These are phyloP conservation scores for Chelonus formosanus DNA, from an alignment of 2,888 invertebrate genomes.

Conservation along the genomic window DNA sequence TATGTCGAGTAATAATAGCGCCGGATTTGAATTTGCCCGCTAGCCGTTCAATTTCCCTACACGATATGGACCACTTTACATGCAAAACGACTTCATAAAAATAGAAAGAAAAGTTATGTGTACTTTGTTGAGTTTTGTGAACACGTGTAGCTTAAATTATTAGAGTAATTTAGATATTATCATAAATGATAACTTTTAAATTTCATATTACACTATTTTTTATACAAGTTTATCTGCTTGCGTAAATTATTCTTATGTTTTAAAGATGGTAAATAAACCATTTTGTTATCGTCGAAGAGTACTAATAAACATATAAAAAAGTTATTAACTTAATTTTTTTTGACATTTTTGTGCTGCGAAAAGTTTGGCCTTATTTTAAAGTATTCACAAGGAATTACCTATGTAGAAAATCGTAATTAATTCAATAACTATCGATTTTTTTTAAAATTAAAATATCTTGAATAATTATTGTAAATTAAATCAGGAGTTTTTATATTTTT, in stretches of 20 bases:
- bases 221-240: background rate
- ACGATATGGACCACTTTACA: constrained; percentile 50
- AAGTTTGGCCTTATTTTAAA: too few species aligned
- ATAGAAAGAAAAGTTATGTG: constrained; percentile 26
- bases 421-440: too few species aligned
- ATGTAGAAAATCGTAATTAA: too few species aligned
- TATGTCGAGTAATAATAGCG: constrained; percentile 40
- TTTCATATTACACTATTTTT: constrained; percentile 5
- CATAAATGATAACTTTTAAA: constrained; percentile 8
- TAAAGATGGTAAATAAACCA: background rate
- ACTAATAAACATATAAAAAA: too few species aligned
- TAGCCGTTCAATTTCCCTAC: constrained; percentile 50
- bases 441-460: too few species aligned
- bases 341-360: too few species aligned
- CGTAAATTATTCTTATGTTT: background rate
- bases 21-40: constrained; percentile 41
- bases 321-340: too few species aligned
- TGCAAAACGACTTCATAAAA: constrained; percentile 54
- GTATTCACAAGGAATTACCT: too few species aligned
- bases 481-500: too few species aligned
- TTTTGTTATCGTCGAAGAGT: too few species aligned
- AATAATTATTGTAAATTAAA: too few species aligned
- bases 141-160: constrained; percentile 13
- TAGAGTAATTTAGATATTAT: constrained; percentile 5
- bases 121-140: constrained; percentile 4